These are phyloP conservation scores for Cotesia vestalis DNA, from an alignment of 1,140 invertebrate genomes.

Conservation along the genomic window DNA sequence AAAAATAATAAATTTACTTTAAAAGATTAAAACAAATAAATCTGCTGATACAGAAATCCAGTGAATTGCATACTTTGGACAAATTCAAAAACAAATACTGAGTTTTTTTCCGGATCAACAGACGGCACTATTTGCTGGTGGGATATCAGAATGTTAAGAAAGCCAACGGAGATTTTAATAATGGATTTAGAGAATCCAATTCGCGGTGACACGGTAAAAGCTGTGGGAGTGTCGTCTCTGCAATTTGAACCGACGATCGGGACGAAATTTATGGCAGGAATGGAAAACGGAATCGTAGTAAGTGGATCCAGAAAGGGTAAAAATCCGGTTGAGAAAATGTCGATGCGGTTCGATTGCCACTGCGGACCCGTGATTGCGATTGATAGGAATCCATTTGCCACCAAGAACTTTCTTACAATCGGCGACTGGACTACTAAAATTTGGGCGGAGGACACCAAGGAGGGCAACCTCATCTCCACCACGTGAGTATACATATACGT, in stretches of 20 bases:
- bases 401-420: conserved; percentile 88
- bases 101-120: conserved; percentile 88
- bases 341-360: conserved; percentile 79
- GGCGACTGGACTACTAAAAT: conserved; percentile 88
- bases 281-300: conserved; percentile 73
- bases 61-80: conserved; percentile 79
- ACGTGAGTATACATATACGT: conserved; percentile 38
- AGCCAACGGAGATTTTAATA: conserved; percentile 81
- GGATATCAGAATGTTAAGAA: conserved; percentile 83
- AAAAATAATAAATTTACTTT: no score
- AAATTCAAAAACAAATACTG: conserved; percentile 80
- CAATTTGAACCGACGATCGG: conserved; percentile 90
- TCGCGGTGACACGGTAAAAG: conserved; percentile 71
- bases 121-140: conserved; percentile 82
- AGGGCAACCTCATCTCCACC: conserved; percentile 85
- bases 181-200: conserved; percentile 78
- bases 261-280: conserved; percentile 67
- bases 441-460: conserved; percentile 89
- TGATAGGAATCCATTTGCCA: conserved; percentile 83
- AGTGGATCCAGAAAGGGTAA: conserved; percentile 79
- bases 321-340: conserved; percentile 79
- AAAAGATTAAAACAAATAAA: no score
- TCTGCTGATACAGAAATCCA: conserved; percentile 68
- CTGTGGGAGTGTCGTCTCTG: conserved; percentile 80
- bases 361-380: conserved; percentile 83